A percentile compares a stretch with the other conserved stretches of the same genome.
Evolutionary conservation across 2,797 vertebrate species (phyloP).

Genomic region (Halcyon chelicuti): DNA sequence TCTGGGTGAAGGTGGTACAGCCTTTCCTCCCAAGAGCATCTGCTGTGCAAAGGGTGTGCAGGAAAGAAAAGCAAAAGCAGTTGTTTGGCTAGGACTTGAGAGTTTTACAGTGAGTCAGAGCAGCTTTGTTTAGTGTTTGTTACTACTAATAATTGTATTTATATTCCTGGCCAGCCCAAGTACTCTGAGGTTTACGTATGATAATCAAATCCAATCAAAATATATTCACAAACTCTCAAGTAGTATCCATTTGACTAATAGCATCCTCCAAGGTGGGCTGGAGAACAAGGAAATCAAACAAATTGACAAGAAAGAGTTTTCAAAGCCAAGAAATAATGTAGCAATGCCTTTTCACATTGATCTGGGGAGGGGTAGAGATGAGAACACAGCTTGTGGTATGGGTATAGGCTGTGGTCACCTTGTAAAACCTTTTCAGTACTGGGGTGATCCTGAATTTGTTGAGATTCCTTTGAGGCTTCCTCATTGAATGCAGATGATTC

Average conservation of each 20-base stretch:
- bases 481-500: not conserved
- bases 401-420: rapidly evolving
- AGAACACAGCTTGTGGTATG: not conserved
- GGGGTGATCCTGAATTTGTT: not conserved
- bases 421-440: not conserved
- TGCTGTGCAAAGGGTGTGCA: not conserved
- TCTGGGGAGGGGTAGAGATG: not conserved
- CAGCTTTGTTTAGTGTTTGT: slow-evolving; percentile 1
- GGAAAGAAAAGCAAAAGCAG: not conserved
- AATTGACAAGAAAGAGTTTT: not conserved
- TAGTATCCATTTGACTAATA: not conserved
- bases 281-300: not conserved
- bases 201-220: slow-evolving; percentile 21
- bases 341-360: not conserved
- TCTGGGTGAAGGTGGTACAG: not conserved
- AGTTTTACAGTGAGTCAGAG: not conserved
- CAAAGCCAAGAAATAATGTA: not conserved
- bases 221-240: not conserved
- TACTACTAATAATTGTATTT: slow-evolving; percentile 15
- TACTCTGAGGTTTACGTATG: not conserved
- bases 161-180: not conserved
- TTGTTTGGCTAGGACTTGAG: not conserved
- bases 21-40: not conserved
- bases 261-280: not conserved
- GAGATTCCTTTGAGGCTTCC: not conserved